Conservation (phyloP, 2,888 invertebrate genomes). For the Tipula helvola region DNA sequence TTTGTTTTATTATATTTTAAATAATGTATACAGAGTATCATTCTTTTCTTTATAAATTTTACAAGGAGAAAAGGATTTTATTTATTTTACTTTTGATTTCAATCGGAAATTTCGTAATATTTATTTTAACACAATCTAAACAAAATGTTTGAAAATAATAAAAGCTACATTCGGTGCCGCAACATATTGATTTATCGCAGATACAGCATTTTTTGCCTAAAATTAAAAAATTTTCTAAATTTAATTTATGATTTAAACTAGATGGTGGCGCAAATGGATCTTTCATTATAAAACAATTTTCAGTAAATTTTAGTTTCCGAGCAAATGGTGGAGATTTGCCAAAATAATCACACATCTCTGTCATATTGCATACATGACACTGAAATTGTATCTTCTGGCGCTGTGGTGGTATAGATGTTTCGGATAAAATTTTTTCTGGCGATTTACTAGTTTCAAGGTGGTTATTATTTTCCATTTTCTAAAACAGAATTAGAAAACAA, state of each 20-base stretch:
- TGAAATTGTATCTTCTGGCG: conserved; percentile 27
- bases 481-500: not conserved
- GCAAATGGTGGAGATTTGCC: conserved; percentile 64
- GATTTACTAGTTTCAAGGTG: conserved; percentile 6
- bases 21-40: no score
- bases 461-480: conserved; percentile 14
- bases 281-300: conserved; percentile 67
- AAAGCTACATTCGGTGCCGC: conserved; percentile 61
- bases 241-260: conserved; percentile 34
- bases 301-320: conserved; percentile 50
- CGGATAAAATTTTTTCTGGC: not conserved
- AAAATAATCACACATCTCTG: conserved; percentile 62
- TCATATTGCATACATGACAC: conserved; percentile 52
- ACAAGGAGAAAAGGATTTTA: conserved; percentile 19
- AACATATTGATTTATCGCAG: conserved; percentile 60
- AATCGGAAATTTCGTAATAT: conserved; percentile 49
- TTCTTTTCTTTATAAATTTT: not conserved
- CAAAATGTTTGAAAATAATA: conserved; percentile 68
- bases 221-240: conserved; percentile 56
- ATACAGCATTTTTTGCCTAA: conserved; percentile 62
- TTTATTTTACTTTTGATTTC: conserved; percentile 53
- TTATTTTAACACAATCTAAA: conserved; percentile 49
- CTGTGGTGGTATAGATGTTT: conserved; percentile 11
- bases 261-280: conserved; percentile 68
- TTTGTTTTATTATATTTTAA: no score